Evolutionary conservation across 2,888 invertebrate species (phyloP).

Genomic region (Tetragonula carbonaria): DNA sequence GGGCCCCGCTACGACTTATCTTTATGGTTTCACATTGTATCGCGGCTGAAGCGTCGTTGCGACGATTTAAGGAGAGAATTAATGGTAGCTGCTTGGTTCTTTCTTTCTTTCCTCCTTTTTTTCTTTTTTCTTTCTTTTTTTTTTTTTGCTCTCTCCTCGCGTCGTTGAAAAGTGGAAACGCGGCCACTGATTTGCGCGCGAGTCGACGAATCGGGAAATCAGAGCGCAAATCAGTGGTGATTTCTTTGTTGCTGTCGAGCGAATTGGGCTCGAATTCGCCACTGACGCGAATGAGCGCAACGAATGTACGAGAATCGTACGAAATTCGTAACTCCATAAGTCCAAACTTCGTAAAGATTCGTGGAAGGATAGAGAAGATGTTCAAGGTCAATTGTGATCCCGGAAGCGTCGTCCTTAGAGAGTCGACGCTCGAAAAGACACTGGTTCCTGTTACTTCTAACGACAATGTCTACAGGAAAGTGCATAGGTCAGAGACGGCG

Average conservation of each 20-base stretch:
- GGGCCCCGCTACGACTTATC: conserved; percentile 15
- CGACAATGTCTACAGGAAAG: conserved; percentile 56
- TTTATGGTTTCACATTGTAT: conserved; percentile 42
- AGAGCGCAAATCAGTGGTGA: no score
- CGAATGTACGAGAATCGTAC: no score
- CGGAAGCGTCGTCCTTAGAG: conserved; percentile 3
- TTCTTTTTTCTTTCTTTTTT: no score
- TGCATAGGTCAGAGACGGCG: conserved; percentile 52
- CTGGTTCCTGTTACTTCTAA: conserved; percentile 46
- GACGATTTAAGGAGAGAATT: conserved; percentile 32
- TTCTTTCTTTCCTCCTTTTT: not conserved
- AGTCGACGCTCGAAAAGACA: conserved; percentile 41
- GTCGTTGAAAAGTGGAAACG: no score
- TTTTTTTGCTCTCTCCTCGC: no score
- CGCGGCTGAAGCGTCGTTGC: conserved; percentile 33
- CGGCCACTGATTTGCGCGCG: no score
- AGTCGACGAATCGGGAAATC: no score
- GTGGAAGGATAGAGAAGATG: not conserved
- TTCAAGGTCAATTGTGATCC: conserved; percentile 43
- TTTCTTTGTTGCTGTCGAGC: no score
- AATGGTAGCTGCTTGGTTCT: conserved; percentile 16
- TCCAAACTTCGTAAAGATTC: not conserved
- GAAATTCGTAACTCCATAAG: no score
- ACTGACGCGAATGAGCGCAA: no score
- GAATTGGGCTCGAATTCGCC: no score